Evolutionary conservation across 2,888 invertebrate genomes (phyloP).

Genomic region (Belgica antarctica): DNA sequence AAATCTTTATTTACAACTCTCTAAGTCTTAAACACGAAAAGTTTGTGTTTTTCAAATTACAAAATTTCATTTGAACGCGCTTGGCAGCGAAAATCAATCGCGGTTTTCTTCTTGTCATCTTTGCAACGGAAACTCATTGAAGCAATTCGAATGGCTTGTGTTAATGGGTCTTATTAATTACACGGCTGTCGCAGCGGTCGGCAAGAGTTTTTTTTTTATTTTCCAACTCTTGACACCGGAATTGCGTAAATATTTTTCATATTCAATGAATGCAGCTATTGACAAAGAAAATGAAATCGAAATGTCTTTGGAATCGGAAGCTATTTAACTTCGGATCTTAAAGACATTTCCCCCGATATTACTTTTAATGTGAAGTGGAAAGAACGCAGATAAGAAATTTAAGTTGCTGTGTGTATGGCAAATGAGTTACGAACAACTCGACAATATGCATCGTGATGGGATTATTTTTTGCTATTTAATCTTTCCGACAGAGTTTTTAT

Average conservation of each 20-base stretch:
- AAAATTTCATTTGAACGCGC: neutral
- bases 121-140: constrained; percentile 34
- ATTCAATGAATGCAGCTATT: constrained; percentile 37
- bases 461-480: neutral
- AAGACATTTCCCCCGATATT: constrained; percentile 29
- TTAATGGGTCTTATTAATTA: neutral
- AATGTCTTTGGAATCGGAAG: constrained; percentile 25
- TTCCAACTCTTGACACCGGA: neutral
- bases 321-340: neutral
- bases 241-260: neutral
- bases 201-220: neutral
- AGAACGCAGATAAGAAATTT: neutral
- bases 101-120: neutral
- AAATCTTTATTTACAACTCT: constrained; percentile 2
- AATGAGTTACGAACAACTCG: constrained; percentile 1
- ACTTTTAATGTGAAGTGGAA: constrained; percentile 4
- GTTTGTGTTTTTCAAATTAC: neutral
- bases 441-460: neutral
- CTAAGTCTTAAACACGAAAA: no score
- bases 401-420: constrained; percentile 12
- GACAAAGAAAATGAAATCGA: constrained; percentile 27
- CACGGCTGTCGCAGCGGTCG: neutral
- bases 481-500: no score
- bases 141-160: neutral
- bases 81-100: neutral